Evolutionary conservation across 2,113 vertebrate genomes (phyloP).

Genomic region (Odocoileus virginianus): DNA sequence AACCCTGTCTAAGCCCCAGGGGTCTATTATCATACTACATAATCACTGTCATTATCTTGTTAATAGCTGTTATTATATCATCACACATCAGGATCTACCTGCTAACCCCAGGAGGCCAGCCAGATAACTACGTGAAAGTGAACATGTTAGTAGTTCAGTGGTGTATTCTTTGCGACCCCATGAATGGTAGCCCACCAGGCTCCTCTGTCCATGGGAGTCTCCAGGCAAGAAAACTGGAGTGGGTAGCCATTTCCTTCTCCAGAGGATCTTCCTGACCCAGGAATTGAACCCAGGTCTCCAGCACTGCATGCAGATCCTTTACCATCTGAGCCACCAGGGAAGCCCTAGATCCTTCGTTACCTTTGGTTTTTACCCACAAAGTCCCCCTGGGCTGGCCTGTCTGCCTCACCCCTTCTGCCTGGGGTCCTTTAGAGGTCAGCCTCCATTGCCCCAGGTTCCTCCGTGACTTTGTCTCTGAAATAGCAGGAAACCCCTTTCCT

Average conservation of each 20-base stretch:
- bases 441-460: not conserved
- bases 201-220: not conserved
- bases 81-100: not conserved
- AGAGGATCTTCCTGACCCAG: not conserved
- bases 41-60: not conserved
- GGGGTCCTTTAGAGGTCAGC: not conserved
- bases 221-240: not conserved
- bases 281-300: not conserved
- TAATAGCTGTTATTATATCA: slow-evolving; percentile 33
- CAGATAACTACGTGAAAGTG: not conserved
- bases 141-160: not conserved
- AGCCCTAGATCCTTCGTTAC: not conserved
- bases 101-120: not conserved
- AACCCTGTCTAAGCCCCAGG: not conserved
- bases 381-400: not conserved
- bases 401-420: not conserved
- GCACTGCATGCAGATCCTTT: not conserved
- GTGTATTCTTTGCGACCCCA: not conserved
- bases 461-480: not conserved
- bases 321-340: not conserved
- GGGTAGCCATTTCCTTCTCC: not conserved
- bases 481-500: not conserved
- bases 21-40: not conserved
- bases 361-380: not conserved
- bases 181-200: not conserved